Base-by-base conservation (phyloP, 1,140 invertebrate species). In the Radopholus similis region DNA sequence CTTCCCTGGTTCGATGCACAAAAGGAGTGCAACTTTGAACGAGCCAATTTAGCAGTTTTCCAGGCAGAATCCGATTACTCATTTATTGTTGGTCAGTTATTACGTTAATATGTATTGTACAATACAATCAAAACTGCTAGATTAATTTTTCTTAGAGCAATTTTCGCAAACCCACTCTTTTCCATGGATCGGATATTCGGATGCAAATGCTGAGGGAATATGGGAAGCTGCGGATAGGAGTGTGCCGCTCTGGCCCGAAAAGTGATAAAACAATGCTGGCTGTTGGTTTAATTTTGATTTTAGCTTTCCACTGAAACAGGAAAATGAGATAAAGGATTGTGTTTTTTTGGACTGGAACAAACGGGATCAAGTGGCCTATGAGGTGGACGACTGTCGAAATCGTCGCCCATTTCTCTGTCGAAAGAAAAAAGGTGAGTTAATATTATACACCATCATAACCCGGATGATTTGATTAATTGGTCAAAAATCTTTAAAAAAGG, bases 171-270 rank as follows among this genome's bases (percentile, higher is more conserved):
- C 71, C 11, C 63, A 72, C 32, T 58, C 60, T 13, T 64, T 70
- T 34, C 73, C 72, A 13, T 74, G 72, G 72, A 23, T 75, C 60
- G 72, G 72, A n/a, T 74, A 74, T 57, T 64, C 55, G n/a, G 72
- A 74, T 37, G 72, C 57, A 8, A 55, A 71, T 13, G 47, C 38
- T 21, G 72, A 74, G 57, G 73, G 66, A 32, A 11, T 40, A 26
- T 74, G 70, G 49, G 67, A 74, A 59, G 32, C 59, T 3, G 66
- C 56, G 5, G 57, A 71, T 38, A 32, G 37, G 37, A 75, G 60
- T 56, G 67, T 51, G 15, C 65, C 67, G 26, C 28, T 76, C 2
- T 74, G 72, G 72, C 72, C 72, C 8, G 73, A 74, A 57, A 75
- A 57, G 72, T 74, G 11, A 64, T 32, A 47, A 35, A 21, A 3